Evolutionary conservation across 2,797 vertebrate genomes (phyloP).

Genomic region (Streptopelia turtur): DNA sequence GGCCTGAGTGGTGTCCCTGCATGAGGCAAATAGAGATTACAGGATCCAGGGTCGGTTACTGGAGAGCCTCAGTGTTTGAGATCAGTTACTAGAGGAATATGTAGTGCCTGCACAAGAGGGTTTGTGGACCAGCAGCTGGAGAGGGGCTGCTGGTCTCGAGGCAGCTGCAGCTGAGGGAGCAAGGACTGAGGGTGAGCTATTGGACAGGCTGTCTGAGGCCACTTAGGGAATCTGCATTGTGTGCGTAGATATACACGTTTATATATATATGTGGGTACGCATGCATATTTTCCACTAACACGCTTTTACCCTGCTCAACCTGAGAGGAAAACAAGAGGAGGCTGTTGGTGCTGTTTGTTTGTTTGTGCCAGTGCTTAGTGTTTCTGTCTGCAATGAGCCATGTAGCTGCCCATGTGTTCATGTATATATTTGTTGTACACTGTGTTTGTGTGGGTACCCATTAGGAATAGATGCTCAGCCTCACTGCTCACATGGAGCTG

Average conservation of each 20-base stretch:
- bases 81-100: neutral
- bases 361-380: neutral
- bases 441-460: neutral
- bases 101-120: accelerated
- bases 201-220: neutral
- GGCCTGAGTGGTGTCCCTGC: accelerated
- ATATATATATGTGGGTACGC: neutral
- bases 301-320: neutral
- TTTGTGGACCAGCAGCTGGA: neutral
- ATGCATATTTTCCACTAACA: neutral
- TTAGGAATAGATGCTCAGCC: neutral
- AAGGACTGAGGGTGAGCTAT: neutral
- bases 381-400: neutral
- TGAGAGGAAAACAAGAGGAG: neutral
- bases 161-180: neutral
- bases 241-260: neutral
- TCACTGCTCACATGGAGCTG: neutral
- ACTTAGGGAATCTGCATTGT: neutral
- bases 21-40: neutral
- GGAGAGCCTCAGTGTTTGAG: neutral
- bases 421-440: neutral
- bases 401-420: neutral
- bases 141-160: neutral
- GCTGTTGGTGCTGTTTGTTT: neutral
- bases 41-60: neutral